Evolutionary conservation across 2,797 vertebrate genomes (phyloP).

Genomic region (Crenuchus spilurus): DNA sequence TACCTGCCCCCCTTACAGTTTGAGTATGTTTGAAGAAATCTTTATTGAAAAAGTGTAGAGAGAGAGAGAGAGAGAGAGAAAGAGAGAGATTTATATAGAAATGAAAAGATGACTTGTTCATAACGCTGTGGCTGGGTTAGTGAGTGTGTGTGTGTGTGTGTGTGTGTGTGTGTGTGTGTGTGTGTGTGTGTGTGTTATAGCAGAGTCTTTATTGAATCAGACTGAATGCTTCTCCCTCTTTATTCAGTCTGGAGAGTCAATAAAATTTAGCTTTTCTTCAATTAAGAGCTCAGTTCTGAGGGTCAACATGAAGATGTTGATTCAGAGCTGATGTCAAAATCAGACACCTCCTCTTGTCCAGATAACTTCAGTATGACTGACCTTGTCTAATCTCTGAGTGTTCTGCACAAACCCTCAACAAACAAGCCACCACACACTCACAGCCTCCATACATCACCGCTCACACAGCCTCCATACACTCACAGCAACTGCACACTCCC

Average conservation of each 20-base stretch:
- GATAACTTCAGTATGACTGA: neutral
- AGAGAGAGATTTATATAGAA: neutral
- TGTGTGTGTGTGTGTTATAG: neutral
- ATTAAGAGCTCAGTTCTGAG: neutral
- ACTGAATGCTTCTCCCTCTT: neutral
- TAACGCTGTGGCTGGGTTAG: too few species aligned
- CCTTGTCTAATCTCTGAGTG: slow-evolving; percentile 3
- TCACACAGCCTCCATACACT: neutral
- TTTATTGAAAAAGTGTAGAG: neutral
- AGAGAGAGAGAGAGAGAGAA: neutral
- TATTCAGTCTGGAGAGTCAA: neutral
- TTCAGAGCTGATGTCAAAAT: neutral
- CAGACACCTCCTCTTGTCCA: neutral
- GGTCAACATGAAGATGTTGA: neutral
- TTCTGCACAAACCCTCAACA: too few species aligned
- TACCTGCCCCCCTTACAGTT: too few species aligned
- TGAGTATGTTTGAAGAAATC: too few species aligned
- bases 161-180: neutral
- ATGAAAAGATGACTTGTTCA: too few species aligned
- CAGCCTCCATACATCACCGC: neutral
- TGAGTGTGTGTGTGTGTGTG: neutral
- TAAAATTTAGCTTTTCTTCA: neutral
- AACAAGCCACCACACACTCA: neutral
- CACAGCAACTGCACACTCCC: too few species aligned
- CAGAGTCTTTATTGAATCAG: slow-evolving; percentile 1